These are phyloP conservation scores for Rhinolophus ferrumequinum DNA, from an alignment of 2,113 vertebrate species.

Conservation along the genomic window DNA sequence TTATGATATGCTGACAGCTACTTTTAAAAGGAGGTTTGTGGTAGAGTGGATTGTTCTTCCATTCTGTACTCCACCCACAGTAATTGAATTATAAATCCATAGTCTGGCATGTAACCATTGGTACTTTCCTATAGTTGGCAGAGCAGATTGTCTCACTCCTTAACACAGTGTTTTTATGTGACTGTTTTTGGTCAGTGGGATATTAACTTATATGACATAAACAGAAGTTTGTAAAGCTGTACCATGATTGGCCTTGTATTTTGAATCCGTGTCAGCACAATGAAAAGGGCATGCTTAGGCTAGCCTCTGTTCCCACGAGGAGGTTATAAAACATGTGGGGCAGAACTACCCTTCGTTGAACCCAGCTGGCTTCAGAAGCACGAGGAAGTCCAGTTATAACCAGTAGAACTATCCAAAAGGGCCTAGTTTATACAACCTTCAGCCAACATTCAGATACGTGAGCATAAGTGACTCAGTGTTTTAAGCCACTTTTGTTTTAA, in stretches of 20 bases:
- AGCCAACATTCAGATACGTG: neutral
- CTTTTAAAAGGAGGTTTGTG: conserved; percentile 3
- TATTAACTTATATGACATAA: neutral
- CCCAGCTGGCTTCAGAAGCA: neutral
- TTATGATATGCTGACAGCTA: neutral
- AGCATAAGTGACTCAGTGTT: neutral
- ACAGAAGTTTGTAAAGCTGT: neutral
- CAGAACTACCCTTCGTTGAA: neutral
- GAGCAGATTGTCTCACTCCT: neutral
- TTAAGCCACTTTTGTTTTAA: neutral
- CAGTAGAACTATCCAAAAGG: neutral
- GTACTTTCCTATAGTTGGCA: neutral
- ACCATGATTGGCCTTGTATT: neutral
- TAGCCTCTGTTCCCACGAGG: neutral
- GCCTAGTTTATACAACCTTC: neutral
- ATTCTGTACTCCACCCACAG: neutral
- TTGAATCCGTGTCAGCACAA: neutral
- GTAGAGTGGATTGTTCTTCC: neutral
- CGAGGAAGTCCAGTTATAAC: neutral
- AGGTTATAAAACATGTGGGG: neutral
- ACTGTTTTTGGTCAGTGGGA: neutral
- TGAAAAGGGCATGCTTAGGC: neutral
- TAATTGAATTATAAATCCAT: neutral
- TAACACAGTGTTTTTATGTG: neutral
- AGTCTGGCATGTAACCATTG: neutral